Percentiles rank a stretch among this genome's conserved stretches.
These are phyloP conservation scores for Trimorus sp. DNA, from an alignment of 2,888 invertebrate genomes.

Conservation along the genomic window DNA sequence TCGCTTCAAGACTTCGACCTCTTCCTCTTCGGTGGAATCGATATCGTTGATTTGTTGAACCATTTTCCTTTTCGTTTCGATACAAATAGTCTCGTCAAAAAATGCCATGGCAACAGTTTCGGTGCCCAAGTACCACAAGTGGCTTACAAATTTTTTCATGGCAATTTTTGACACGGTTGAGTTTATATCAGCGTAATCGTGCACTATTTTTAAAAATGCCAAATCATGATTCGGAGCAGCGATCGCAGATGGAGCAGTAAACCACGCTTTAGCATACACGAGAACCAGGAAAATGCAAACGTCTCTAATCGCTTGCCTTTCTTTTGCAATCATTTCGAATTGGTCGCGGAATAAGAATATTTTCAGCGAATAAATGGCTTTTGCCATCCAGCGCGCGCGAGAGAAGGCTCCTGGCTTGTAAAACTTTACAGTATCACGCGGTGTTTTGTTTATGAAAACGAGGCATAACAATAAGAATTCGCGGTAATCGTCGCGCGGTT, in stretches of 20 bases:
- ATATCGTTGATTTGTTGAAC: constrained; percentile 26
- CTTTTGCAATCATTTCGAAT: constrained; percentile 62
- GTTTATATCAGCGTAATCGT: constrained; percentile 22
- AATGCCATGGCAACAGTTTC: constrained; percentile 54
- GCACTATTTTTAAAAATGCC: constrained; percentile 55
- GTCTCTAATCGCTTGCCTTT: constrained; percentile 44
- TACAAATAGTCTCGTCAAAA: constrained; percentile 43
- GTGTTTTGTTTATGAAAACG: constrained; percentile 67
- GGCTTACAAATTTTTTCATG: constrained; percentile 28
- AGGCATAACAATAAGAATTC: constrained; percentile 66
- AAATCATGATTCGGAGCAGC: constrained; percentile 63
- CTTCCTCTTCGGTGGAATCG: constrained; percentile 16
- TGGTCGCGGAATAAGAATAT: constrained; percentile 66
- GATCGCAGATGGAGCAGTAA: constrained; percentile 35
- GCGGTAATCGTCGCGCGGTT: constrained; percentile 66
- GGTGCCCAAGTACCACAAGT: constrained; percentile 61
- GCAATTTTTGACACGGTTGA: constrained; percentile 29
- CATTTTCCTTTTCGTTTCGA: constrained; percentile 46
- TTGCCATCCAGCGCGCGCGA: constrained; percentile 72
- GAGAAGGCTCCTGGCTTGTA: constrained; percentile 68
- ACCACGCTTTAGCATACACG: constrained; percentile 15
- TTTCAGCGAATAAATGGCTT: constrained; percentile 58
- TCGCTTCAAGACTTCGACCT: constrained; percentile 20
- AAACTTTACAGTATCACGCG: constrained; percentile 62
- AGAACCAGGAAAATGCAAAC: constrained; percentile 31